Percentiles rank a stretch among this genome's conserved stretches.
phyloP scores from a whole-genome alignment of 2,888 invertebrate genomes.

The Cistogaster globosa region DNA sequence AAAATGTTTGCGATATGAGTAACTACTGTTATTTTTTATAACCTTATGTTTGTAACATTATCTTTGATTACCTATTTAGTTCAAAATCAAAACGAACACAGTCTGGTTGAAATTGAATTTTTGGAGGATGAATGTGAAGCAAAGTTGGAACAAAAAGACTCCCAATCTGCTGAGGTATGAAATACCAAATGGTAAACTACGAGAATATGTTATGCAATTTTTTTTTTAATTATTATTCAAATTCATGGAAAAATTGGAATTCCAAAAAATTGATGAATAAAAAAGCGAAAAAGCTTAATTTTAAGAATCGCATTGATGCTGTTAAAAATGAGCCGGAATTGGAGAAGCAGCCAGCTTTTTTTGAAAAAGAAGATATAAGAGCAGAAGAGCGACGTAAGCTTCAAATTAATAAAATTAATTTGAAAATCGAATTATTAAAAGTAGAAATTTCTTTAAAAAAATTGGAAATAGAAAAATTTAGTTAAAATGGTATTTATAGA shows the following conservation, averaged over 20 bases:
- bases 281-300: not conserved
- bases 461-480: not conserved
- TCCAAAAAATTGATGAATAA: not conserved
- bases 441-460: not conserved
- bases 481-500: not conserved
- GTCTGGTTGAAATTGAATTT: not conserved
- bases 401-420: not conserved
- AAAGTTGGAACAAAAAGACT: too few relatives aligned
- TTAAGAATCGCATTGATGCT: not conserved
- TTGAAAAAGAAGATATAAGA: slow-evolving; percentile 16
- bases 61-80: too few relatives aligned
- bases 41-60: too few relatives aligned
- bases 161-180: too few relatives aligned
- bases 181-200: too few relatives aligned
- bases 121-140: too few relatives aligned
- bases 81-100: not conserved
- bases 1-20: too few relatives aligned
- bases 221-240: not conserved
- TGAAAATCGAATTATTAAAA: too few relatives aligned
- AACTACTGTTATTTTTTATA: too few relatives aligned
- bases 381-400: slow-evolving; percentile 7
- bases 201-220: too few relatives aligned
- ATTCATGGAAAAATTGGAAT: not conserved
- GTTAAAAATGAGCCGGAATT: not conserved
- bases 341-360: not conserved